Base-by-base conservation (phyloP, 2,888 invertebrate species). In the Sphinx pinastri region DNA sequence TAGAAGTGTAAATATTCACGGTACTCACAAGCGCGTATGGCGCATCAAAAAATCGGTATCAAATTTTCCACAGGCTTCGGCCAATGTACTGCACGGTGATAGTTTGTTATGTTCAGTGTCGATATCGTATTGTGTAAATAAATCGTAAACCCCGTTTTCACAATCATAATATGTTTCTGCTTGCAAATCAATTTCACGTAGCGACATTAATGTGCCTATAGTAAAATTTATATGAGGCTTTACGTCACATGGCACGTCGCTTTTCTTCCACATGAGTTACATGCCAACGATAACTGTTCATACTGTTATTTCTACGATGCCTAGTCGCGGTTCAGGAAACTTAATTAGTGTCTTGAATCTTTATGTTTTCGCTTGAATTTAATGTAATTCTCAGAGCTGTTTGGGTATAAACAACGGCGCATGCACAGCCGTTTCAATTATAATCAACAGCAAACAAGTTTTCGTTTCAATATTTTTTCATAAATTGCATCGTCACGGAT, bases 131-230 rank as follows among this genome's bases (percentile, higher is more conserved):
- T 90, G 91, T 91, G 92, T 91, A 93, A 94, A 93, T 93, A 94
- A 93, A 93, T 92, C 93, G 93, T 94, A 94, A 94, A 94, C 93
- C 94, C 90, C 90, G 85, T 94, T 94, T 94, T 92, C 94, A 92
- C 92, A 94, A 94, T 93, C 93, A 92, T 93, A 93, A 93, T 93
- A 93, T 92, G 93, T 93, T 94, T 93, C 91, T 92, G 92, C 90
- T 86, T 86, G 93, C 92, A 94, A 94, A 94, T 94, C 94, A 93
- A 93, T 93, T 94, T 94, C 93, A 92, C 92, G 92, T 93, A 91
- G 89, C 90, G 91, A 93, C 93, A 92, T 93, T 93, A 93, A 94
- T 93, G 91, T 91, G 89, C 86, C 87, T 88, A 92, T 92, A 93
- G 92, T 92, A 92, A 93, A 93, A 92, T 93, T 93, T 93, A 93